These are phyloP conservation scores for Iphiclides podalirius DNA, from an alignment of 2,888 invertebrate species.

Conservation along the genomic window DNA sequence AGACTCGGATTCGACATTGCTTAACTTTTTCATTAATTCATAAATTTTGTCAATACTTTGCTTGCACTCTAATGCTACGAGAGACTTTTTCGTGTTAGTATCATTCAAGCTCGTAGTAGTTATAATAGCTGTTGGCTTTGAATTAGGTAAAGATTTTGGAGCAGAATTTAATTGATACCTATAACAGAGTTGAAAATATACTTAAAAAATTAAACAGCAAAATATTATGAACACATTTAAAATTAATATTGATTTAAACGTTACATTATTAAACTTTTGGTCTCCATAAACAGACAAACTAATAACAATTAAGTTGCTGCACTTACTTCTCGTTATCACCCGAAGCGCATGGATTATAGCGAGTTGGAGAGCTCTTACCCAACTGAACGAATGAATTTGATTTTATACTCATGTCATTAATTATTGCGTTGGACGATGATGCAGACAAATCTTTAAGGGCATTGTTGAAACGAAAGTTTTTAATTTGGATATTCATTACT, in stretches of 20 bases:
- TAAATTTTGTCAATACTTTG: slow-evolving; percentile 69
- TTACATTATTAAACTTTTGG: too few relatives aligned
- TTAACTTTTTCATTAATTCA: slow-evolving; percentile 53
- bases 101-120: slow-evolving; percentile 31
- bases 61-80: slow-evolving; percentile 49
- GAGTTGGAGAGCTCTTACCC: slow-evolving; percentile 34
- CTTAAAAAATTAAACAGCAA: too few relatives aligned
- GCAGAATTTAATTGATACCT: too few relatives aligned
- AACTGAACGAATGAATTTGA: slow-evolving; percentile 7
- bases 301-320: background rate
- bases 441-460: slow-evolving; percentile 36
- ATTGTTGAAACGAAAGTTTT: slow-evolving; percentile 37
- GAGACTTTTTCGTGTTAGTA: slow-evolving; percentile 34
- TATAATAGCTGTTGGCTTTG: slow-evolving; percentile 16
- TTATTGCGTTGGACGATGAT: slow-evolving; percentile 43
- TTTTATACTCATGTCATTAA: slow-evolving; percentile 38
- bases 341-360: slow-evolving; percentile 28
- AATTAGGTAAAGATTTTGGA: slow-evolving; percentile 1
- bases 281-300: too few relatives aligned
- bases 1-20: slow-evolving; percentile 35
- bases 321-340: slow-evolving; percentile 16
- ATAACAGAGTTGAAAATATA: too few relatives aligned
- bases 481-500: slow-evolving; percentile 49
- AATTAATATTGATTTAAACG: too few relatives aligned
- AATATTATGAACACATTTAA: too few relatives aligned